phyloP scores from a whole-genome alignment of 2,113 vertebrate genomes.

The Acinonyx jubatus region DNA sequence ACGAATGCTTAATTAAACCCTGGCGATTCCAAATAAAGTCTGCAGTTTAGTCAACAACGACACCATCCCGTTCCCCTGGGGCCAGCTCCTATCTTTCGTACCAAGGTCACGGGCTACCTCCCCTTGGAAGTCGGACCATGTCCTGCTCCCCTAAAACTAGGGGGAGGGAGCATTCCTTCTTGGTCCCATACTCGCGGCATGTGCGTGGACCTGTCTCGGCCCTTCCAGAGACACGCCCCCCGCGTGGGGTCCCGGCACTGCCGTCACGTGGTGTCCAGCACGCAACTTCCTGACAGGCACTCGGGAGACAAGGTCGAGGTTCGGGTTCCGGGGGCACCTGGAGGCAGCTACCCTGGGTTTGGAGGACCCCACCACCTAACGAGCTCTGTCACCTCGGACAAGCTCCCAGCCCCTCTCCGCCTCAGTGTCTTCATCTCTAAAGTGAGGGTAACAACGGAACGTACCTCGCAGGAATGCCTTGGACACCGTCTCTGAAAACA shows the following conservation, averaged over 20 bases:
- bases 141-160: not conserved
- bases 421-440: not conserved
- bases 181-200: too few species aligned
- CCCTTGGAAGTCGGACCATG: not conserved
- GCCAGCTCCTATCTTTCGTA: not conserved
- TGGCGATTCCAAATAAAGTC: too few species aligned
- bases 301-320: not conserved
- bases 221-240: not conserved
- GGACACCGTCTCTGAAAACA: too few species aligned
- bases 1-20: too few species aligned
- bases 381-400: not conserved
- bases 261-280: not conserved
- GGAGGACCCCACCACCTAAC: not conserved
- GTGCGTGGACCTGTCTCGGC: too few species aligned
- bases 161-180: too few species aligned
- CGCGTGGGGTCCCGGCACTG: too few species aligned
- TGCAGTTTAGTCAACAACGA: too few species aligned
- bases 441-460: not conserved
- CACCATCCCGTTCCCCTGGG: too few species aligned
- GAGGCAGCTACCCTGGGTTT: not conserved
- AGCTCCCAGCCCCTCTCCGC: not conserved
- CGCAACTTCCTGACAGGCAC: not conserved
- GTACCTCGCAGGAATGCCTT: too few species aligned
- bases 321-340: not conserved
- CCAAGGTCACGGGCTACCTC: not conserved